Evolutionary conservation across 2,113 vertebrate species (phyloP), one percentile per base, ranked within the genome.

Genomic region (Pterocles gutturalis): DNA sequence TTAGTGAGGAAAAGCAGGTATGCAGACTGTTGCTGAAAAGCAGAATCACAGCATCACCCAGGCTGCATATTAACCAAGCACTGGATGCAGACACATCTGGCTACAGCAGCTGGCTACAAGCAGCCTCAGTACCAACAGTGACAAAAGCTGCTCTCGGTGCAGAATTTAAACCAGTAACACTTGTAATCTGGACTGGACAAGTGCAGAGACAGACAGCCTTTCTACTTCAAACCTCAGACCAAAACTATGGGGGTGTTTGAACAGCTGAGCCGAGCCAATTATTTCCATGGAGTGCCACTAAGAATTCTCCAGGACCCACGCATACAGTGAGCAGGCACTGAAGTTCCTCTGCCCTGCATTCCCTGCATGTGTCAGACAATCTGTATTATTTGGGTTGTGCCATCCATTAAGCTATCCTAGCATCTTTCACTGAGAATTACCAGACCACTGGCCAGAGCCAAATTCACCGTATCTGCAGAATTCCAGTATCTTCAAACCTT

Each of bases 41-140:
- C 36, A 46, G 38, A 79, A 62, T 48, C 38, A 76, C 19, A 90
- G 57, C 53, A 92, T 64, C 41, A 48, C 8, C 18, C 54, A 84
- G 60, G 41, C 62, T 43, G 57, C n/a, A 21, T 46, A 57, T 62
- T 49, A 77, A 70, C 29, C 18, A 57, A 0, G 0, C 38, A 34
- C 20, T 9, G n/a, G 26, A 36, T 81, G 25, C 49, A 41, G 49
- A 73, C 4, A 36, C 41, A 57, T 43, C 38, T 41, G 77, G 71
- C 54, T 73, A 58, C 31, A 69, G 53, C 46, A 88, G 45, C 53
- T 72, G 72, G 26, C 66, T 65, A 45, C 41, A 49, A 38, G 46
- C 45, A 89, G 67, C 31, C 76, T 46, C 31, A 16, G 70, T 3
- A 83, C 22, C 29, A 79, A 45, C 15, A 34, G 36, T 11, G 12